These are phyloP conservation scores for Drosophila ambigua DNA, from an alignment of 1,140 invertebrate species.

Conservation along the genomic window DNA sequence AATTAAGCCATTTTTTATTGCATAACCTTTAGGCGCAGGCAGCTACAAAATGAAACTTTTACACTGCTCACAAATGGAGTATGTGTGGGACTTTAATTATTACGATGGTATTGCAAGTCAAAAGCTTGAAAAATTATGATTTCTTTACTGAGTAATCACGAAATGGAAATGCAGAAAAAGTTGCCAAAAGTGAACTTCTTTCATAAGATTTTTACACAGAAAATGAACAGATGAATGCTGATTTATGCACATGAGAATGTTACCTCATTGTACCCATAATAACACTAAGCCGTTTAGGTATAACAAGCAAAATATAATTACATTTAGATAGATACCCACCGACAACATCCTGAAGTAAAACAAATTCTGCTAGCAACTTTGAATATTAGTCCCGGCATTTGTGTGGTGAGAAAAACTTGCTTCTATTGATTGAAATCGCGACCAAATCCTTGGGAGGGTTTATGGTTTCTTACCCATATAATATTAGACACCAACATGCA, in stretches of 20 bases:
- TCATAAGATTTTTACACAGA: no score
- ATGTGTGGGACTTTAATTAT: slow-evolving; percentile 18
- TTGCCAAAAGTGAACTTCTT: no score
- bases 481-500: not conserved
- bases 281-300: no score
- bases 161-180: no score
- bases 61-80: not conserved
- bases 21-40: slow-evolving; percentile 38
- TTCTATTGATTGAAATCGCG: not conserved
- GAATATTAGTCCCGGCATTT: not conserved
- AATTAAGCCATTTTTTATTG: slow-evolving; percentile 48
- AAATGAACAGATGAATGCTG: no score
- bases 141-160: no score
- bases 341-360: not conserved
- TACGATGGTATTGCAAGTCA: not conserved
- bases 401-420: slow-evolving; percentile 6
- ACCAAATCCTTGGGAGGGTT: no score
- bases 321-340: no score
- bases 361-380: not conserved
- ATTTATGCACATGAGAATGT: no score
- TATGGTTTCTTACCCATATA: not conserved
- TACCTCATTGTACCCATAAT: no score
- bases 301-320: no score
- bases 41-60: slow-evolving; percentile 1
- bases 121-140: not conserved